Evolutionary conservation across 2,113 vertebrate genomes (phyloP), one percentile per base, ranked within the genome.

Genomic region (Ginglymostoma cirratum): DNA sequence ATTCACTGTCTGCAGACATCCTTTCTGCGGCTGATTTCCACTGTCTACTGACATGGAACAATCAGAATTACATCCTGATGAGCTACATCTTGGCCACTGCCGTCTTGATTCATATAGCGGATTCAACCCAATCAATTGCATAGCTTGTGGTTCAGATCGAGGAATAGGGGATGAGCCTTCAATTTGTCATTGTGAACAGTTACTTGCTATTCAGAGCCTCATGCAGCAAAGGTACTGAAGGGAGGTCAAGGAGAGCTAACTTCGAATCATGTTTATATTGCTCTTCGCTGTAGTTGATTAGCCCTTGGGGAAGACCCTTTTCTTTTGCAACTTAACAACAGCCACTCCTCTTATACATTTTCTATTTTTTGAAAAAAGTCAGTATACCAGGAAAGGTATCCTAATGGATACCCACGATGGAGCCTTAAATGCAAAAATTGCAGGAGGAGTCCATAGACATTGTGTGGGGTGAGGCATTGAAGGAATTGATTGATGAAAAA

Each of bases 221-320:
- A 97, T 97, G 10, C 98, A 99, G 97, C 99, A 99, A 48, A 99
- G 98, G 96, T 98, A 99, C 97, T 99, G 99, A 96, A 99, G 97
- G 86, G 98, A 98, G 0, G 99, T 99, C 97, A 97, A 97, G 34
- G 98, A 98, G 96, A 98, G 98, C 0, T 98, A 98, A 14, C 48
- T 98, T 2, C 98, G 98, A 97, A 99, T 99, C 96, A 99, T 98
- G 97, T 99, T 99, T 98, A 99, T 99, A 97, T 99, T 99, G 97
- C 99, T 99, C 96, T 98, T 99, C 78, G 99, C 99, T 0, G 99
- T 99, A 0, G 99, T 99, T 0, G 99, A 99, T 96, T 98, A 99
- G 65, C 99, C 98, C 98, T 99, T 99, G 1, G 99, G 99, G 97
- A 98, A 99, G 85, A 99, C 98, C 97, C 98, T 98, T 97, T 98